A percentile compares a stretch with the other conserved stretches of the same genome.
Evolutionary conservation across 2,113 vertebrate species (phyloP).

Genomic region (Bothrops jararaca): DNA sequence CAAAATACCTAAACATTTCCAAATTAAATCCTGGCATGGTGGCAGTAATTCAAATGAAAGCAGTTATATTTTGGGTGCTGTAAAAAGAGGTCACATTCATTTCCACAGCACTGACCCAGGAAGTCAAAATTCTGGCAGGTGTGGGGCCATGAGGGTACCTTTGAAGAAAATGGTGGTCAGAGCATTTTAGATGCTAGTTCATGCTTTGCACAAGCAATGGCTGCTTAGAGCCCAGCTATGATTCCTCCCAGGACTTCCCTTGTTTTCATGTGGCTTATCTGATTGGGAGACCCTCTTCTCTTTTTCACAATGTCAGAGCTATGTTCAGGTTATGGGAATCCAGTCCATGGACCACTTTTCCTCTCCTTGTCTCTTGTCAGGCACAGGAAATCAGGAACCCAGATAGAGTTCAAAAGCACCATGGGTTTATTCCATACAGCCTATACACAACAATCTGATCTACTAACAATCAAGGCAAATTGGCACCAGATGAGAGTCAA

Average conservation of each 20-base stretch:
- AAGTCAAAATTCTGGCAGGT: slow-evolving; percentile 28
- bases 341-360: background rate
- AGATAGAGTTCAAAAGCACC: no score
- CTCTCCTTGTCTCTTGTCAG: background rate
- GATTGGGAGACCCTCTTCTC: background rate
- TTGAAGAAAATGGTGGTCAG: slow-evolving; percentile 11
- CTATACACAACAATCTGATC: no score
- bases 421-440: no score
- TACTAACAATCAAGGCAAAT: no score
- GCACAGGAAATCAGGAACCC: background rate
- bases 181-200: slow-evolving; percentile 25
- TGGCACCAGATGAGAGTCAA: background rate
- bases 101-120: slow-evolving; percentile 43
- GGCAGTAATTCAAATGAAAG: slow-evolving; percentile 60
- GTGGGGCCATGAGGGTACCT: background rate
- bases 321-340: background rate
- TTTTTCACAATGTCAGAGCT: background rate
- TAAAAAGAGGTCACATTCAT: slow-evolving; percentile 51
- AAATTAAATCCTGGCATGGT: slow-evolving; percentile 41
- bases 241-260: slow-evolving; percentile 37
- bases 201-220: slow-evolving; percentile 37
- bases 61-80: slow-evolving; percentile 47
- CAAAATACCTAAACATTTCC: slow-evolving; percentile 58
- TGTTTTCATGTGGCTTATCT: background rate
- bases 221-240: slow-evolving; percentile 39